Evolutionary conservation across 2,888 invertebrate species (phyloP).

Genomic region (Glyphotaelius pellucidus): DNA sequence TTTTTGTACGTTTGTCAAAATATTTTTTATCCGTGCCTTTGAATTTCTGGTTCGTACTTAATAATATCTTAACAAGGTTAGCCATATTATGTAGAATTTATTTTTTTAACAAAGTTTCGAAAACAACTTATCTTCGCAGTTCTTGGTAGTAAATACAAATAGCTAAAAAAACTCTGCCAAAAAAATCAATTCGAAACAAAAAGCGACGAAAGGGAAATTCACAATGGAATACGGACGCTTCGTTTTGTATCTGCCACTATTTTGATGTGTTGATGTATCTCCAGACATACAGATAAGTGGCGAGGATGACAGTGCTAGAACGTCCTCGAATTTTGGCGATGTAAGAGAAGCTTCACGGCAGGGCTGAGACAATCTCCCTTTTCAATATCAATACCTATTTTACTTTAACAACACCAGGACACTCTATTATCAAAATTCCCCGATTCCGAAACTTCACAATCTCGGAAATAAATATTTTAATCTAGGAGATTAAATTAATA

Average conservation of each 20-base stretch:
- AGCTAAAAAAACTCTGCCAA: not conserved
- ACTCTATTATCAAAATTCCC: no score
- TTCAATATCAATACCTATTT: no score
- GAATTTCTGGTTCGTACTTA: no score
- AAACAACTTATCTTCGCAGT: not conserved
- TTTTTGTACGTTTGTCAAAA: no score
- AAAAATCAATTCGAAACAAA: not conserved
- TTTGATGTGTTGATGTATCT: slow-evolving; percentile 19
- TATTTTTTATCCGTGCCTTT: no score
- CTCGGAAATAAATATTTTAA: no score
- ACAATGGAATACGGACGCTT: not conserved
- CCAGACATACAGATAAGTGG: not conserved
- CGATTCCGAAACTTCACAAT: no score
- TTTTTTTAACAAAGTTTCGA: no score
- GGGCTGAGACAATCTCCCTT: not conserved
- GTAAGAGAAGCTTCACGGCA: slow-evolving; percentile 8
- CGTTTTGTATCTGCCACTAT: not conserved
- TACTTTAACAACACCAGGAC: no score
- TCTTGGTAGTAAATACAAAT: not conserved
- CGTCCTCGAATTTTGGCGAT: slow-evolving; percentile 2
- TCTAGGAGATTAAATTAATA: no score
- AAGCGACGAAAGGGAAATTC: not conserved
- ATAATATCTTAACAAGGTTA: no score
- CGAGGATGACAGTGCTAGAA: slow-evolving; percentile 11
- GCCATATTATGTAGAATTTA: no score